phyloP scores from a whole-genome alignment of 2,113 vertebrate species.

The Ageneiosus marmoratus region DNA sequence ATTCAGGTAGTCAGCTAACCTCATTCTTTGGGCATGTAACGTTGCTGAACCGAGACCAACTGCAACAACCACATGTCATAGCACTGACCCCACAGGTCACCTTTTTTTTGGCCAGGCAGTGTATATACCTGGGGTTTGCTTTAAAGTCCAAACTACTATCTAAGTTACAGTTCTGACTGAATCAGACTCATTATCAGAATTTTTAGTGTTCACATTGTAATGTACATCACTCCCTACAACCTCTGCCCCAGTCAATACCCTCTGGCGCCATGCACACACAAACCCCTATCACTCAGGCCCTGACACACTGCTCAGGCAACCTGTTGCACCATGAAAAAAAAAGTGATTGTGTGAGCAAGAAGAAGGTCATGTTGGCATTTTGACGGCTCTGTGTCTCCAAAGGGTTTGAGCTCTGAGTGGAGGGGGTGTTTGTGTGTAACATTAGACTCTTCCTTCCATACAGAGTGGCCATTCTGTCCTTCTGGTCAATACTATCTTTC shows the following conservation, averaged over 20 bases:
- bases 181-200: neutral
- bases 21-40: too few species aligned
- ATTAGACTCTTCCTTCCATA: slow-evolving; percentile 1
- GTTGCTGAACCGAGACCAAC: too few species aligned
- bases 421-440: slow-evolving; percentile 30
- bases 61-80: too few species aligned
- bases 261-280: slow-evolving; percentile 15
- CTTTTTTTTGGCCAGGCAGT: too few species aligned
- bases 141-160: neutral
- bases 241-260: slow-evolving; percentile 21
- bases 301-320: slow-evolving; percentile 21
- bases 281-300: slow-evolving; percentile 10
- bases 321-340: neutral
- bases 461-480: slow-evolving; percentile 35
- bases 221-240: neutral
- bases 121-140: neutral
- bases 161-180: neutral
- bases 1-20: too few species aligned
- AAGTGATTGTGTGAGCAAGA: neutral
- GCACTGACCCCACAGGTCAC: too few species aligned
- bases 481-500: slow-evolving; percentile 36
- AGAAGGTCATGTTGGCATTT: slow-evolving; percentile 21
- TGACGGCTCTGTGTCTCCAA: slow-evolving; percentile 22
- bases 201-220: neutral
- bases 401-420: slow-evolving; percentile 11